Conservation (phyloP, 2,888 invertebrate genomes). For the Drosophila lacicola region DNA sequence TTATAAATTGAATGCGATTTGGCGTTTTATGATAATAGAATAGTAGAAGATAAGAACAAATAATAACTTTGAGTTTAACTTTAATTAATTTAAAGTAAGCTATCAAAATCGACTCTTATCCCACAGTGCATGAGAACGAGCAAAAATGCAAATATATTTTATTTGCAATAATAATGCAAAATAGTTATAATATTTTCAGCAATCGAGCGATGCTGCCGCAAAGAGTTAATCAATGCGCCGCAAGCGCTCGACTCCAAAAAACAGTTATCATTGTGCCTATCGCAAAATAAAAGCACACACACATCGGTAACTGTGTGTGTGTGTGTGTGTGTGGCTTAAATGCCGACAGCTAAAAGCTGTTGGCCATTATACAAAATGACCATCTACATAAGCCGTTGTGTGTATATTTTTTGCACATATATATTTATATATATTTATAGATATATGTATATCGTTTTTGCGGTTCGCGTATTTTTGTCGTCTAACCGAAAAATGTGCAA, state of each 20-base stretch:
- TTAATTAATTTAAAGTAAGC: too few relatives aligned
- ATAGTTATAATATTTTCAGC: constrained; percentile 41
- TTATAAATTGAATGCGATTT: too few relatives aligned
- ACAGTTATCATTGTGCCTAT: constrained; percentile 36
- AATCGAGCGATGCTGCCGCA: constrained; percentile 35
- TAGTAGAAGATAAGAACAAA: too few relatives aligned
- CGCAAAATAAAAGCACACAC: constrained; percentile 3
- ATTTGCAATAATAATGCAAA: constrained; percentile 49
- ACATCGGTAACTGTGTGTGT: constrained; percentile 3
- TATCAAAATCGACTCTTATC: background rate
- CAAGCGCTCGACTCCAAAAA: constrained; percentile 51
- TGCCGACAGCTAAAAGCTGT: constrained; percentile 46
- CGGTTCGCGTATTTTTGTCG: constrained; percentile 42
- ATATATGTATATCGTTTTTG: constrained; percentile 33
- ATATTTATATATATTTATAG: background rate
- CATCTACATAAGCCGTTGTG: constrained; percentile 27
- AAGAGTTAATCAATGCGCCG: constrained; percentile 72
- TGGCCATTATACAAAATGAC: constrained; percentile 41
- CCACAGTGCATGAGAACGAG: constrained; percentile 26
- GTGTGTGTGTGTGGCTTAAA: constrained; percentile 30
- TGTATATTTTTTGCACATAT: constrained; percentile 11
- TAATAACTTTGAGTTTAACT: background rate
- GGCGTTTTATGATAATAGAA: too few relatives aligned
- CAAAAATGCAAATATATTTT: constrained; percentile 55
- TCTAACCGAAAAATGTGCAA: constrained; percentile 43